Evolutionary conservation across 2,113 vertebrate genomes (phyloP), one percentile per base, ranked within the genome.

Genomic region (Paramisgurnus dabryanus): DNA sequence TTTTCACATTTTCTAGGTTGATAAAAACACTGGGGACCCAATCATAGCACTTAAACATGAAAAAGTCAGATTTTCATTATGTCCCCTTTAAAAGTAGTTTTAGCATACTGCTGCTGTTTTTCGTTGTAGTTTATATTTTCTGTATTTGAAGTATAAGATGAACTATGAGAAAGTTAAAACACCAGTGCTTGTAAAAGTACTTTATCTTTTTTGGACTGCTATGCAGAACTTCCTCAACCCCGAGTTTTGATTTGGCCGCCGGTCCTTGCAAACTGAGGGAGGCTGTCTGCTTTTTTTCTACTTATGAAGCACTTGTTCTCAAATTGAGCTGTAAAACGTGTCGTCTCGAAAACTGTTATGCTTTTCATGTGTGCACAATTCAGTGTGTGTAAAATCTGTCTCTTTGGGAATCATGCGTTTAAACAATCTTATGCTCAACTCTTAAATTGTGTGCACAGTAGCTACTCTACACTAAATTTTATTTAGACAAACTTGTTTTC

Each of bases 261-360:
- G 9, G 67, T 80, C 53, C 63, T 40, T 60, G 10, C 72, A 83
- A 72, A 76, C 39, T 45, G 72, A 61, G 80, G 57, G 63, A 71
- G 68, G 63, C 53, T 80, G 76, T 82, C 84, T 87, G 84, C 82
- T 81, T 84, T 82, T 66, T 84, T 85, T 66, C 80, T 83, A 64
- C 73, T 87, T 84, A 87, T 87, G 81, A 87, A 87, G 84, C 84
- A 81, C 86, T 84, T 84, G 82, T 82, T 85, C 82, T 73, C 69
- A 63, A 66, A 71, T 84, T 84, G 60, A 79, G 79, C 74, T 76
- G 67, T 79, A 82, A 76, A 76, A 83, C 57, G 47, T 76, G 45
- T 34, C 58, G 64, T 55, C 74, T 27, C 71, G 58, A 71, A 63
- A 40, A 71, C 77, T 66, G 22, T 17, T 58, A 13, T 41, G 22